Evolutionary conservation across 2,888 invertebrate genomes (phyloP), one percentile per base, ranked within the genome.

Genomic region (Zaprionus obscuricornis): DNA sequence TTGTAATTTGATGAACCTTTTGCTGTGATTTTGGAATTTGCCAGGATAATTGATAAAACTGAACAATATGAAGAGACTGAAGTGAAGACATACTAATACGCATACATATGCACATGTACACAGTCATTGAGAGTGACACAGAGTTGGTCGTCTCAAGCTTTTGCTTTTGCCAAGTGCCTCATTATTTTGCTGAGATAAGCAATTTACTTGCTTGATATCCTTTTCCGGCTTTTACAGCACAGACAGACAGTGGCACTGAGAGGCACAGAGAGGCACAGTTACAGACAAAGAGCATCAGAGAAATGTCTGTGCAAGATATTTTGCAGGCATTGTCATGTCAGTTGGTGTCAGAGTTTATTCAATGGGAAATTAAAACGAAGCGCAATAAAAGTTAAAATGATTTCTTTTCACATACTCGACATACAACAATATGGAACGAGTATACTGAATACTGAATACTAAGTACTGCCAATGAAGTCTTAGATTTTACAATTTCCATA

Each of bases 121-220:
- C 33, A 62, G 14, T 22, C 39, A 34, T 42, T 26, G 17, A 17
- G n/a, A 16, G 34, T 5, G 13, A 7, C 22, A 7, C 22, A 22
- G n/a, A n/a, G 22, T 22, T 7, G 22, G 5, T 22, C 4, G 22
- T 5, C 7, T 5, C 22, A 7, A 7, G 22, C 22, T 31, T n/a
- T 31, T 10, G 16, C 8, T n/a, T 17, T 34, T 7, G 31, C 6
- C 37, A 65, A 69, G 68, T 60, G 50, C 31, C 68, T 81, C 81
- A 74, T 77, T 81, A 77, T 77, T 77, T 69, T 22, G 62, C 74
- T 72, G 82, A 81, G 72, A 77, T 81, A 77, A 77, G 68, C 69
- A 81, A 81, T 77, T 77, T 74, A 77, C 72, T 72, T 69, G 56
- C 66, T 54, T 74, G 74, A 81, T 81, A 77, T 74, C 72, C 74